phyloP scores from a whole-genome alignment of 2,797 vertebrate species.

The Eupleurogrammus muticus region DNA sequence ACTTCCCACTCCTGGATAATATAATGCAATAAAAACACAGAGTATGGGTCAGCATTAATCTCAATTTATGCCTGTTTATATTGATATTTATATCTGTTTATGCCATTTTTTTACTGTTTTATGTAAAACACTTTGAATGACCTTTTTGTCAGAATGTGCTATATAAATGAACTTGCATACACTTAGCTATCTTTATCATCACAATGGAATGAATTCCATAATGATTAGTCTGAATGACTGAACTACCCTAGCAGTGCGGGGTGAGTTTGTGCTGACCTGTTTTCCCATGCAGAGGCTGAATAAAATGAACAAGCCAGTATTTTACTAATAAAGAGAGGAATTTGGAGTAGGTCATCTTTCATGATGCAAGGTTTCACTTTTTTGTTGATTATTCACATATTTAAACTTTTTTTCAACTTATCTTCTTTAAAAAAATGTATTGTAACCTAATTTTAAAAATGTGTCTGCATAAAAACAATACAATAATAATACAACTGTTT shows the following conservation, averaged over 20 bases:
- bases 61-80: not conserved
- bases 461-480: not conserved
- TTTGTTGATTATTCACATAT: not conserved
- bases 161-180: too few relatives aligned
- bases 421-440: too few relatives aligned
- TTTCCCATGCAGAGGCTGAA: constrained; percentile 8
- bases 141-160: too few relatives aligned
- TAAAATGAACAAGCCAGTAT: constrained; percentile 9
- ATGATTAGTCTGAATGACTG: constrained; percentile 27
- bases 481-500: not conserved
- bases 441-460: not conserved
- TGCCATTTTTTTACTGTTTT: too few relatives aligned
- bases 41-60: not conserved
- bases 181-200: not conserved
- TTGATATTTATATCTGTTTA: too few relatives aligned
- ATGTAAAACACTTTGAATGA: too few relatives aligned
- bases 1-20: not conserved
- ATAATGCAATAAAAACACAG: not conserved
- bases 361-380: not conserved
- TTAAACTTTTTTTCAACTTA: too few relatives aligned
- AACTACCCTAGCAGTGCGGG: constrained; percentile 18
- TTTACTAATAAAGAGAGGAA: not conserved
- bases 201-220: not conserved
- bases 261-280: constrained; percentile 19
- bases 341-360: not conserved